Conservation (phyloP, 2,113 vertebrate genomes). For the Mixornis gularis region DNA sequence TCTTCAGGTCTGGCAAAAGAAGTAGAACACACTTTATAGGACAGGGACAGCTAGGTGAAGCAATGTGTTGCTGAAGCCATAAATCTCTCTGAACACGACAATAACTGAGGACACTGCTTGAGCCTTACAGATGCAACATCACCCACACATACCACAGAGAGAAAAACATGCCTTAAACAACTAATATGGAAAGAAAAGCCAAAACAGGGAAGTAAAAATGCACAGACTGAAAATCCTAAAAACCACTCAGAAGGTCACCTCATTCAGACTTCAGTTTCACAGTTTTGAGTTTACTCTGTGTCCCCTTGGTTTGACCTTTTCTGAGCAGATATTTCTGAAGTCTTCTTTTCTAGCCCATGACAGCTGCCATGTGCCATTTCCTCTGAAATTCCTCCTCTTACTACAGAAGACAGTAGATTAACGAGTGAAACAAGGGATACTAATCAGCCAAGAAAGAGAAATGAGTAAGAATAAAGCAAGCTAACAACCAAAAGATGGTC, state of each 20-base stretch:
- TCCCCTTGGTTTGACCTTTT: neutral
- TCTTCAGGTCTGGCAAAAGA: conserved; percentile 50
- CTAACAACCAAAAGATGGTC: neutral
- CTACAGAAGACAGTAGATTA: neutral
- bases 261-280: neutral
- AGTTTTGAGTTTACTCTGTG: neutral
- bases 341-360: neutral
- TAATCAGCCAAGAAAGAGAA: neutral
- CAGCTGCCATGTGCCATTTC: neutral
- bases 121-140: neutral
- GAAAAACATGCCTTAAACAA: neutral
- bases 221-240: neutral
- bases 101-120: neutral
- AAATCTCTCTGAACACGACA: neutral
- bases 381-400: neutral
- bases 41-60: conserved; percentile 2
- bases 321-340: neutral
- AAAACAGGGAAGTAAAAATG: neutral
- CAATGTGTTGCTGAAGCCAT: neutral
- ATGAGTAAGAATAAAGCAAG: neutral
- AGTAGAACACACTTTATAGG: conserved; percentile 44
- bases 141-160: neutral
- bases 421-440: neutral
- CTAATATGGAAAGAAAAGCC: neutral
- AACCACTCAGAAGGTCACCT: neutral